phyloP scores from a whole-genome alignment of 2,113 vertebrate species.

The Coturnix japonica region DNA sequence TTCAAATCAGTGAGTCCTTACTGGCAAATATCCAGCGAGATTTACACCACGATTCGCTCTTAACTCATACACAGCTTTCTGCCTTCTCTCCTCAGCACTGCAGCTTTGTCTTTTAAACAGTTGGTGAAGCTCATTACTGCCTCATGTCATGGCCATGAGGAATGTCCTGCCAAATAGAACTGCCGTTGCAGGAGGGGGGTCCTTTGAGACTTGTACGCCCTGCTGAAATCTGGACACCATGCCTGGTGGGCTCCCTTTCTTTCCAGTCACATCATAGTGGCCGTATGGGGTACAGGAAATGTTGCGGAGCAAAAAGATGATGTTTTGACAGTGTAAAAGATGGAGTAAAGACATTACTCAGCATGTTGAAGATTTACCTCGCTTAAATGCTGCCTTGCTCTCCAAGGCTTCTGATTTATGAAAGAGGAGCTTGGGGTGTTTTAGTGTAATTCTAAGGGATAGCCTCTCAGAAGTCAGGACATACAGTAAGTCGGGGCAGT shows the following conservation, averaged over 20 bases:
- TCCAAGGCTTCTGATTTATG: neutral
- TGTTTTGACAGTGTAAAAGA: slow-evolving; percentile 23
- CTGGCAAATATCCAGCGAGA: neutral
- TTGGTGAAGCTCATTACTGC: neutral
- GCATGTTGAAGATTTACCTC: neutral
- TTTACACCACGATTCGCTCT: neutral
- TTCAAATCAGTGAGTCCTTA: neutral
- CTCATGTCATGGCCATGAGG: neutral
- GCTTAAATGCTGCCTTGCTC: neutral
- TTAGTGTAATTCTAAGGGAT: neutral
- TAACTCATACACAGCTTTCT: neutral
- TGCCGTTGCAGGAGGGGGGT: neutral
- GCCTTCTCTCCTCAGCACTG: neutral
- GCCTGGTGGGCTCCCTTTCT: neutral
- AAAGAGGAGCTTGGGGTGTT: neutral
- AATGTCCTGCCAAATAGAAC: neutral
- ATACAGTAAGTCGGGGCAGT: neutral
- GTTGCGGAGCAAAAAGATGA: neutral
- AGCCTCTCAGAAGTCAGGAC: neutral
- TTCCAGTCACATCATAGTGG: neutral
- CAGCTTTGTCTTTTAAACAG: neutral
- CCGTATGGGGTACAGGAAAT: neutral
- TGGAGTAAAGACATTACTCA: slow-evolving; percentile 14
- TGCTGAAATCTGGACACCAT: neutral
- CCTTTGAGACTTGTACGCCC: slow-evolving; percentile 15